Evolutionary conservation across 2,797 vertebrate genomes (phyloP), one percentile per base, ranked within the genome.

Genomic region (Botia almorhae): DNA sequence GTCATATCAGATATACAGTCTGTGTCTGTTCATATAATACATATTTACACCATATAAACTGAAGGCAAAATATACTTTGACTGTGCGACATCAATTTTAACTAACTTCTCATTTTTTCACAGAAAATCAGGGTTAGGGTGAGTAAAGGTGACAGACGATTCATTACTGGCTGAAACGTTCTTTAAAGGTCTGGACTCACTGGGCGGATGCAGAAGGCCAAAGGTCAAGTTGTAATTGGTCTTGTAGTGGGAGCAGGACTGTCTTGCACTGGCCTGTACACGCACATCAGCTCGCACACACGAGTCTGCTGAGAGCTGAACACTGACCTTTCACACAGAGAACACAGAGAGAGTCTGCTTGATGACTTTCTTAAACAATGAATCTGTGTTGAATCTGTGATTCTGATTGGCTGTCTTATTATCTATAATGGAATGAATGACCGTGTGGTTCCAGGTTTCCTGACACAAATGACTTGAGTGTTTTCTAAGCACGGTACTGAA

Each of bases 201-300:
- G 82, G 96, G 95, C 86, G 96, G 96, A 87, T 98, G 96, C 90
- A 99, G 95, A 90, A 98, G 95, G 89, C 95, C 92, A 51, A 89
- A 94, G 93, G 91, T 93, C 91, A 96, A 89, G 85, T 61, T 68
- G 63, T 89, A 63, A 83, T 87, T 81, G 85, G 90, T 85, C 89
- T 87, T 90, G 90, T 95, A 95, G 89, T 86, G 83, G 14, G 83
- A 87, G 89, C 97, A 99, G 76, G 91, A 94, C 93, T 96, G 97
- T 92, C 95, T 96, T 74, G 68, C 36, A 84, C 87, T 85, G 76
- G 85, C 83, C 76, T 91, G 90, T 87, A 99, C 90, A 89, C 97
- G 97, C 83, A 96, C 91, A 87, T 99, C 97, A 87, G 93, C 92
- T 90, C 94, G 96, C 92, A 98, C 93, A 91, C 97, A 98, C 83